These are phyloP conservation scores for Limosa lapponica DNA, from an alignment of 2,797 vertebrate genomes.

Conservation along the genomic window DNA sequence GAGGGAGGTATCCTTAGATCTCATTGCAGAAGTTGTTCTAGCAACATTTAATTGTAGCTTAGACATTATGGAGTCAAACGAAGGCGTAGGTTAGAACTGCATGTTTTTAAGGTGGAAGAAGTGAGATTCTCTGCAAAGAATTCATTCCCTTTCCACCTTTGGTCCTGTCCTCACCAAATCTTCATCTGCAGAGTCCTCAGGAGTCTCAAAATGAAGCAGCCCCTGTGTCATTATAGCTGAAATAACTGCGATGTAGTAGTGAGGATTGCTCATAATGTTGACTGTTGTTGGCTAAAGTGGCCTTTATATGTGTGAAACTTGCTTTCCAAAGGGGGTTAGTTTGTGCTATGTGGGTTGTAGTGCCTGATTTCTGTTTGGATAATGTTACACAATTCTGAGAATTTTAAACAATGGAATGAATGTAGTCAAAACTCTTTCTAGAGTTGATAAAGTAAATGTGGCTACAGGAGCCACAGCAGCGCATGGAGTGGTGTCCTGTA, in stretches of 20 bases:
- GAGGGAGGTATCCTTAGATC: neutral
- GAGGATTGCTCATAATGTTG: neutral
- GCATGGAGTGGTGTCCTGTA: neutral
- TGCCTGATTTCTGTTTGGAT: neutral
- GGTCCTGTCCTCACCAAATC: neutral
- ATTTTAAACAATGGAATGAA: neutral
- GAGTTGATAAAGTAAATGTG: neutral
- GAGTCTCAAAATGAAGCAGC: neutral
- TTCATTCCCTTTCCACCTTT: neutral
- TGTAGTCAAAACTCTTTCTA: neutral
- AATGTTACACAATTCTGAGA: neutral
- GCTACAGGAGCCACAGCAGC: neutral
- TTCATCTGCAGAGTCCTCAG: neutral
- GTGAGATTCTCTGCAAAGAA: neutral
- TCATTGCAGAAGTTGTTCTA: neutral
- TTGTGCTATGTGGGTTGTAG: neutral
- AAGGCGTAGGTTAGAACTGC: neutral
- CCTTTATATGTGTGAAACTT: neutral
- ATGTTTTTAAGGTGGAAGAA: neutral
- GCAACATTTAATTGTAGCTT: neutral
- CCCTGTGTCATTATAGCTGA: neutral
- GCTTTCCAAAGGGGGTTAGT: neutral
- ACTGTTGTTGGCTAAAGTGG: neutral
- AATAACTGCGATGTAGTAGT: neutral
- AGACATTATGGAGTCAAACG: neutral